Evolutionary conservation across 2,797 vertebrate species (phyloP), one percentile per base, ranked within the genome.

Genomic region (Parotocinclus haroldoi): DNA sequence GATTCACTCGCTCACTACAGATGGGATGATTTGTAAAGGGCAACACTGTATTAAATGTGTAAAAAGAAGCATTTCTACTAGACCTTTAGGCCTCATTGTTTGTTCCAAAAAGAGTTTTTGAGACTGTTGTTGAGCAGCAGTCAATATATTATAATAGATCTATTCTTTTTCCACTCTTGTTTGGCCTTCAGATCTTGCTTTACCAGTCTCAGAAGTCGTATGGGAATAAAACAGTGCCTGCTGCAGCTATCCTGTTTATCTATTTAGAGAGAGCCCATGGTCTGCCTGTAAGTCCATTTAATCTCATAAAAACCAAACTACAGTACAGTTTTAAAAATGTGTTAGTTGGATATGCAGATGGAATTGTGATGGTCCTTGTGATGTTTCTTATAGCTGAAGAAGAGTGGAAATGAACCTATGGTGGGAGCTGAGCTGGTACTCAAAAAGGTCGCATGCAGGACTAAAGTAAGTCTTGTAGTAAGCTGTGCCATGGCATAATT

Each of bases 231-330:
- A 83, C 84, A 0, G 85, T 95, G 11, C 92, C 92, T 3, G 92
- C 95, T 0, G 77, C 86, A 0, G 93, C 91, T 1, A 75, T 96
- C 58, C 81, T 98, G n/a, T 94, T 91, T 9, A 83, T 95, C 63
- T 95, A 93, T 17, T 60, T 95, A 77, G 95, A 98, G 77, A 87
- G 91, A n/a, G 94, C 93, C 0, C 87, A 91, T 1, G 90, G 86
- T 45, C 86, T 97, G 68, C 87, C 89, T 75, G 95, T 97, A 81
- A 92, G 92, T 69, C 18, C 61, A n/a, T 7, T 50, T 50, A 2
- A 38, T 3, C 1, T 50, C 4, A n/a, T n/a, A n/a, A n/a, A n/a
- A n/a, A n/a, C n/a, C n/a, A n/a, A n/a, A n/a, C n/a, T 39, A 9
- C 1, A 18, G 9, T 12, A n/a, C 16, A 10, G 16, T 11, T n/a